A percentile compares a stretch with the other conserved stretches of the same genome.
Evolutionary conservation across 2,888 invertebrate genomes (phyloP).

Genomic region (Leuctra nigra): DNA sequence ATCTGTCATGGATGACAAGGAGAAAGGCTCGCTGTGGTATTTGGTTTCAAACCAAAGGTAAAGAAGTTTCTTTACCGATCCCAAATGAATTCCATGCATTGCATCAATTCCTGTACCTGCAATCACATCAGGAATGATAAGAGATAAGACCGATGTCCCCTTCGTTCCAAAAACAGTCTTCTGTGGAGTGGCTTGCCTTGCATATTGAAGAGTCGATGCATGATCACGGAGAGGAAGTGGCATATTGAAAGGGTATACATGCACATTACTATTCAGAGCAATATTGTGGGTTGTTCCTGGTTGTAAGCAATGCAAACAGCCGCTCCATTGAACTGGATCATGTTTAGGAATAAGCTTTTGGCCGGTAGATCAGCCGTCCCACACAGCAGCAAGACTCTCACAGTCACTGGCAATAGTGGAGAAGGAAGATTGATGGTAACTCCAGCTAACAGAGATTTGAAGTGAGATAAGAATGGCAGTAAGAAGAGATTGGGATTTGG

Average conservation of each 20-base stretch:
- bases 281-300: neutral
- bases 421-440: neutral
- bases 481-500: neutral
- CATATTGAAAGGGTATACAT: neutral
- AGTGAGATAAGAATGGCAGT: neutral
- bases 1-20: neutral
- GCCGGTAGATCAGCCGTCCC: slow-evolving; percentile 15
- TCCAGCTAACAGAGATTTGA: neutral
- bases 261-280: no score
- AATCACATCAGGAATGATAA: no score
- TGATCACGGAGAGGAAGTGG: no score
- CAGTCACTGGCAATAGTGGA: neutral
- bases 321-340: slow-evolving; percentile 5
- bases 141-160: neutral
- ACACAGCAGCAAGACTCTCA: slow-evolving; percentile 2
- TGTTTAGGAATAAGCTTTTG: slow-evolving; percentile 3
- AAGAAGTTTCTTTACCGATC: neutral
- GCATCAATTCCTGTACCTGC: neutral
- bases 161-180: no score
- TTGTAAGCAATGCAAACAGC: slow-evolving; percentile 2
- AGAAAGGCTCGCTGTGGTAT: neutral
- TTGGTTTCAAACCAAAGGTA: neutral
- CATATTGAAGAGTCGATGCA: no score
- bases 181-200: no score
- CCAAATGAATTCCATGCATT: neutral